phyloP scores from a whole-genome alignment of 1,140 invertebrate species.

The Mamestra configurata region DNA sequence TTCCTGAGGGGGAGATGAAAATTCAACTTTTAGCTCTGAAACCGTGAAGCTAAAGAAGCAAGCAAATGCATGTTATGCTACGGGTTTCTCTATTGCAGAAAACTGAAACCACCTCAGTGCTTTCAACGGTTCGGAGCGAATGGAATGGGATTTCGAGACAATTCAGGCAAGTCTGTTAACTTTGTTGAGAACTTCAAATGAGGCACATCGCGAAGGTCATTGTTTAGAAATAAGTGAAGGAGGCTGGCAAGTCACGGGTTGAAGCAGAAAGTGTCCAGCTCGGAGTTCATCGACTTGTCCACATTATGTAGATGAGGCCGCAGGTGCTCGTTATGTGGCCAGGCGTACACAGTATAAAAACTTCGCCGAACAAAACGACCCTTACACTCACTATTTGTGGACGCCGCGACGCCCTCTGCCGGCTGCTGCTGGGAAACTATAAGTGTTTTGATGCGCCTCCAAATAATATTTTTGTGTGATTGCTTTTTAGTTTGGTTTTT shows the following conservation, averaged over 20 bases:
- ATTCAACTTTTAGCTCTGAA: not conserved
- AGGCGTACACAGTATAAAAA: constrained; percentile 77
- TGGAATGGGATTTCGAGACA: not conserved
- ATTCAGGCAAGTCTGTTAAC: not conserved
- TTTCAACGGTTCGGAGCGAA: not conserved
- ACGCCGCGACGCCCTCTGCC: constrained; percentile 59
- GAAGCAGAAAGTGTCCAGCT: constrained; percentile 68
- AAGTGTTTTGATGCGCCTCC: constrained; percentile 27
- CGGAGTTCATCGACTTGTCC: constrained; percentile 77
- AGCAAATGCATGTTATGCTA: constrained; percentile 2
- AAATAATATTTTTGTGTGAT: constrained; percentile 35
- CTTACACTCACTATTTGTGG: constrained; percentile 75
- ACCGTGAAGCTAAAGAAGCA: not conserved
- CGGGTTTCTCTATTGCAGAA: not conserved
- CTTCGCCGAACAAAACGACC: constrained; percentile 78
- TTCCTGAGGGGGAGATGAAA: not conserved
- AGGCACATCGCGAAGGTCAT: not conserved
- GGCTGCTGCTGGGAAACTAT: constrained; percentile 55
- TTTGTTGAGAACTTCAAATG: not conserved
- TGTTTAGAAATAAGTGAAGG: constrained; percentile 19
- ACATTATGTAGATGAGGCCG: constrained; percentile 83
- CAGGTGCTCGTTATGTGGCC: constrained; percentile 82
- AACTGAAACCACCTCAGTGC: not conserved
- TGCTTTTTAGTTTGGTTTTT: not conserved
- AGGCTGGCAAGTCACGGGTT: not conserved